phyloP scores from a whole-genome alignment of 2,797 vertebrate species.

The Leuciscus waleckii region DNA sequence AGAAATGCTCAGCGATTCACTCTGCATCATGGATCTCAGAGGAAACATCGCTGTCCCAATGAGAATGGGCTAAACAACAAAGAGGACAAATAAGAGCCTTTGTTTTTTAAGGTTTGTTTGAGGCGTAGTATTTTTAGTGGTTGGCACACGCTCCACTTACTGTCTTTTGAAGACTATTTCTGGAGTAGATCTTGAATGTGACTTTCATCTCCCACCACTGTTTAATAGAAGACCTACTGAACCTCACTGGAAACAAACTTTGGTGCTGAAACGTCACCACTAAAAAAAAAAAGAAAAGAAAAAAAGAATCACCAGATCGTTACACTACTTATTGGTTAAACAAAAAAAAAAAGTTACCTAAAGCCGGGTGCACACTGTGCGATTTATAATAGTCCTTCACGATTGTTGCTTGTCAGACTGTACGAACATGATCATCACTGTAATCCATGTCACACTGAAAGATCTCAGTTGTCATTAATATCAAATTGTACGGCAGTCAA shows the following conservation, averaged over 20 bases:
- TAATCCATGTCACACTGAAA: too few relatives aligned
- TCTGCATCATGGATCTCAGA: constrained; percentile 81
- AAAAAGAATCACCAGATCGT: constrained; percentile 20
- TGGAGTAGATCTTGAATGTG: constrained; percentile 85
- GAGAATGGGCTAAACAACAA: constrained; percentile 44
- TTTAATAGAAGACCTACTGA: constrained; percentile 76
- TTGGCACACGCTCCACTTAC: constrained; percentile 68
- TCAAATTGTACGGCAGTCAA: too few relatives aligned
- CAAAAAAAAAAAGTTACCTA: background rate
- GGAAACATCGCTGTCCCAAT: constrained; percentile 82
- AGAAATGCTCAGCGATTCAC: constrained; percentile 76
- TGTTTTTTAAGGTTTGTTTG: background rate
- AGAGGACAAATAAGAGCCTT: background rate
- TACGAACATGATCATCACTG: too few relatives aligned
- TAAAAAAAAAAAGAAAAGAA: constrained; percentile 63
- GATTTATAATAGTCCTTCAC: too few relatives aligned
- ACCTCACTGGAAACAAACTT: constrained; percentile 84
- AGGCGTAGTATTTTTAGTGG: background rate
- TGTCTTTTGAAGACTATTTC: constrained; percentile 86
- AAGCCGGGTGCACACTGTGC: background rate
- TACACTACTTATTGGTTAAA: background rate
- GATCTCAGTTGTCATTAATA: too few relatives aligned
- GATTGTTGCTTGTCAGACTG: too few relatives aligned
- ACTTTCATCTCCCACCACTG: constrained; percentile 87
- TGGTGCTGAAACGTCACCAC: constrained; percentile 89